These are phyloP conservation scores for Bombus sylvicola DNA, from an alignment of 1,140 invertebrate species.

Conservation along the genomic window DNA sequence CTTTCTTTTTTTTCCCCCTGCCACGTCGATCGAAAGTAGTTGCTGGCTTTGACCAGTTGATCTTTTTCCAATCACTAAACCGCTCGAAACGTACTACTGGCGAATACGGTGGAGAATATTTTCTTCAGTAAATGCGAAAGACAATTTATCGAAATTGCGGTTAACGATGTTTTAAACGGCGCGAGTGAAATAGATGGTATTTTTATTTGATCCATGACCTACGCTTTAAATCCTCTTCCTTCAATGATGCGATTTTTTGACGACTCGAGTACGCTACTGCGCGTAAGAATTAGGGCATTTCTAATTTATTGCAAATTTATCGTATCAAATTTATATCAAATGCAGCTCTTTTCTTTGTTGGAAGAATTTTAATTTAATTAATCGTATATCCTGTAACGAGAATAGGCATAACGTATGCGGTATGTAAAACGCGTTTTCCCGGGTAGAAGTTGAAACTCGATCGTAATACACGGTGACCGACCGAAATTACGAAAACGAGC, in stretches of 20 bases:
- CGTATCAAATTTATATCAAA: too few species aligned
- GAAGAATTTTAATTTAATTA: neutral
- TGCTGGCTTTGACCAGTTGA: neutral
- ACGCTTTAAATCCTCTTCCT: too few species aligned
- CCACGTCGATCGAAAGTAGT: neutral
- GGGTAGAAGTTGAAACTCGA: neutral
- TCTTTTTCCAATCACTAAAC: neutral
- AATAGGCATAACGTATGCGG: neutral
- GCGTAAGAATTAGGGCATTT: too few species aligned
- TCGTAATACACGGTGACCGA: neutral
- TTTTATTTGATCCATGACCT: too few species aligned
- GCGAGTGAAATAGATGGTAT: neutral
- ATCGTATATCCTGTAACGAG: neutral
- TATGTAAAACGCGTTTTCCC: neutral
- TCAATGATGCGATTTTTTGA: too few species aligned
- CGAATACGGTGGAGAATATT: neutral
- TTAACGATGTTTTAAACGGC: neutral
- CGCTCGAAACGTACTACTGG: neutral
- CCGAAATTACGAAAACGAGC: constrained; percentile 20
- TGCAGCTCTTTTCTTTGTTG: neutral
- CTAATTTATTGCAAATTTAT: too few species aligned
- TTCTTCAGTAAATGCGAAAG: neutral
- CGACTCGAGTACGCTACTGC: too few species aligned
- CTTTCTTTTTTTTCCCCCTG: neutral
- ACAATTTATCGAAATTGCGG: neutral